Evolutionary conservation across 1,140 invertebrate species (phyloP), one percentile per base, ranked within the genome.

Genomic region (Drosophila sucinea): DNA sequence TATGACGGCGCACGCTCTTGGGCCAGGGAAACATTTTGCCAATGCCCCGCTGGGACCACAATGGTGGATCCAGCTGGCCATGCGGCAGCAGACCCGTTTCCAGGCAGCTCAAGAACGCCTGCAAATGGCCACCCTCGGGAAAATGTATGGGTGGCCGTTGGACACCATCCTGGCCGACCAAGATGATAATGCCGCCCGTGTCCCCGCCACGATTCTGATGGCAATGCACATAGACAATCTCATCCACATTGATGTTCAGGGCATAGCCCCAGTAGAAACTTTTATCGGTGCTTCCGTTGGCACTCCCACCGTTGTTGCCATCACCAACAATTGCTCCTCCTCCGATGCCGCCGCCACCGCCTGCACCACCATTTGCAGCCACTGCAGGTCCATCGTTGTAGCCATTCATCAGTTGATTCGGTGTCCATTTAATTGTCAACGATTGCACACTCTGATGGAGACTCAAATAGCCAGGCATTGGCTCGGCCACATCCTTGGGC

Each of bases 361-460:
- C 35, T 0, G 2, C 25, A 27, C 23, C 44, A 6, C 6, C 44
- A 27, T 7, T 27, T 17, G 17, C 17, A 17, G 17, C 17, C 17
- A 17, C 17, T 25, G 23, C 44, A 10, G 44, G 44, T 5, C 92
- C 94, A 61, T 95, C 95, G 25, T 94, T 94, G 79, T 96, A 96
- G 0, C 97, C 97, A 92, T 98, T 98, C 97, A 99, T 98, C 7
- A 98, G 93, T 89, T 98, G 97, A 93, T 99, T 99, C 3, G 95
- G 96, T 1, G 95, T 97, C 96, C 96, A 97, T 92, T 97, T 97
- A 68, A 97, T 95, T 38, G 94, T 95, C 5, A 96, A 91, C 2
- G 94, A 93, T 10, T 94, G 94, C 4, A 95, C 93, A 38, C 95
- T 96, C 92, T 98, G 97, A 92, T 99, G 98, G 0, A 99, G 93